These are phyloP conservation scores for Vireo griseus DNA, from an alignment of 2,797 vertebrate genomes.

Conservation along the genomic window DNA sequence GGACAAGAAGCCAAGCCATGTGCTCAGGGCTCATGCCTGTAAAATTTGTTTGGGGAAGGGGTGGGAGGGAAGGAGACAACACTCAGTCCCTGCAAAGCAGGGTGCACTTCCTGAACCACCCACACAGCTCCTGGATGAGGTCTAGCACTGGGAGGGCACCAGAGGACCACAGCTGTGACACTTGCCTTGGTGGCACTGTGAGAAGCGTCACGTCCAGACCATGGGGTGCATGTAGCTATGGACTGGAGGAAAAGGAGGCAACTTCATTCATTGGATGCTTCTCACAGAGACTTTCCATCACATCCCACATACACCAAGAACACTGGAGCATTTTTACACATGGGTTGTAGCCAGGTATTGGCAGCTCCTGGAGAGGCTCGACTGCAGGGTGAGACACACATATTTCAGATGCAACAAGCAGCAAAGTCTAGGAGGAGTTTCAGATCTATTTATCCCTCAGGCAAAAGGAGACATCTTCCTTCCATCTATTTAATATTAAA, in stretches of 20 bases:
- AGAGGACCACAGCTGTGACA: background rate
- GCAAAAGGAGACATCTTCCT: constrained; percentile 55
- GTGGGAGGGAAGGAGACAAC: background rate
- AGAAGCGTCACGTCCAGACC: fast-evolving
- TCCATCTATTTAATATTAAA: constrained; percentile 67
- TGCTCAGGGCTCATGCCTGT: fast-evolving
- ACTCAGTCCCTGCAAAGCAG: background rate
- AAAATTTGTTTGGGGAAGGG: background rate
- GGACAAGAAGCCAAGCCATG: background rate
- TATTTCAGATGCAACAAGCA: constrained; percentile 28
- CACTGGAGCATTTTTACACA: background rate
- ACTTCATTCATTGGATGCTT: background rate
- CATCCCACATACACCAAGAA: fast-evolving
- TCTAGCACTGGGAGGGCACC: background rate
- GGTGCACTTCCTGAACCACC: background rate
- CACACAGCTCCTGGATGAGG: background rate
- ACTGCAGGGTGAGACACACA: background rate
- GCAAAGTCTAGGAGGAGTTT: constrained; percentile 43
- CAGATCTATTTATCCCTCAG: constrained; percentile 57
- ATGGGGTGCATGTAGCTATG: fast-evolving
- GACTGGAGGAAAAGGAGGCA: background rate
- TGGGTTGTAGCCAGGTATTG: background rate
- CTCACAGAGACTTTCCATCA: background rate
- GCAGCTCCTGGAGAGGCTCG: background rate
- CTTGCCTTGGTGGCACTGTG: background rate